Percentiles rank a stretch among this genome's conserved stretches.
Evolutionary conservation across 2,888 invertebrate species (phyloP).

Genomic region (Ornithoptera priamus): DNA sequence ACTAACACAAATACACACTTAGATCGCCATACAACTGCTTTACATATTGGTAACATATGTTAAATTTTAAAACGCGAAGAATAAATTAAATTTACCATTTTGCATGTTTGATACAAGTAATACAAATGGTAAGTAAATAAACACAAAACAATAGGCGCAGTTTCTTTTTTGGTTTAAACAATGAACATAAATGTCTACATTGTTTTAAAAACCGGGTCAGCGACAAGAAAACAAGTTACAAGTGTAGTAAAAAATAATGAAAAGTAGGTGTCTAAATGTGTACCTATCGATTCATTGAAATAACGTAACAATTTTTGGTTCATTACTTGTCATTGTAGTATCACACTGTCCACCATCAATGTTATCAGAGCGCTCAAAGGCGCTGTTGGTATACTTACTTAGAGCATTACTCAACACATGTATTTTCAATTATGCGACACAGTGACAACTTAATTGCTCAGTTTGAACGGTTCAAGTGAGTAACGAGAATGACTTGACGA

Average conservation of each 20-base stretch:
- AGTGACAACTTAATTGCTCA: constrained; percentile 68
- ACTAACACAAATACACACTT: no score
- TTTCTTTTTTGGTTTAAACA: constrained; percentile 26
- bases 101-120: no score
- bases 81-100: no score
- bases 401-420: constrained; percentile 29
- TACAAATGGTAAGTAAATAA: no score
- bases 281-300: not conserved
- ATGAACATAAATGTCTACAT: constrained; percentile 17
- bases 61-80: no score
- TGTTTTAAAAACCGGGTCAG: constrained; percentile 28
- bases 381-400: constrained; percentile 8
- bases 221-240: constrained; percentile 20
- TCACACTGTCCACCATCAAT: no score
- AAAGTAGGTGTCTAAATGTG: constrained; percentile 14
- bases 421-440: constrained; percentile 46
- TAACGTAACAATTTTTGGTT: no score
- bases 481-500: constrained; percentile 23
- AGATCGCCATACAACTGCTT: no score
- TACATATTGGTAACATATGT: no score
- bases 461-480: constrained; percentile 51
- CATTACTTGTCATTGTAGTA: no score
- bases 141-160: not conserved
- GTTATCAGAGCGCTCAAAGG: no score
- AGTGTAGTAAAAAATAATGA: constrained; percentile 23